These are phyloP conservation scores for Muscidifurax raptorellus DNA, from an alignment of 1,140 invertebrate genomes.

Conservation along the genomic window DNA sequence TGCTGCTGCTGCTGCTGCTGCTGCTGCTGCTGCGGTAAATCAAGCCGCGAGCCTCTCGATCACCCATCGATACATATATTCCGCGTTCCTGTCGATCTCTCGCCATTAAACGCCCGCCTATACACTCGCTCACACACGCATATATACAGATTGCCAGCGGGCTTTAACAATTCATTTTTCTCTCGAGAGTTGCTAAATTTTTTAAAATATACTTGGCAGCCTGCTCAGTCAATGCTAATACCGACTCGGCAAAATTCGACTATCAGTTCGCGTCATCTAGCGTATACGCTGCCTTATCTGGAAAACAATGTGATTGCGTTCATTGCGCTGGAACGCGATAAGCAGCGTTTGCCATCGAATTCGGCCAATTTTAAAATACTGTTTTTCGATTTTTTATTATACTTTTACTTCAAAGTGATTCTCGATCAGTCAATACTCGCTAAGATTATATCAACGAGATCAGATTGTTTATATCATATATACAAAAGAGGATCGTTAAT, in stretches of 20 bases:
- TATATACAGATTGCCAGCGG: too few species aligned
- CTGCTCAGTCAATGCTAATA: neutral
- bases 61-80: conserved; percentile 57
- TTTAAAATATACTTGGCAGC: neutral
- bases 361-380: too few species aligned
- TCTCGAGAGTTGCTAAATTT: neutral
- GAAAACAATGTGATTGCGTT: neutral
- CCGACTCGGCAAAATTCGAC: neutral
- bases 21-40: conserved; percentile 49
- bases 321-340: neutral
- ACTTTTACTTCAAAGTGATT: neutral
- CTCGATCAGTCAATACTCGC: neutral
- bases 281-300: neutral
- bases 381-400: too few species aligned
- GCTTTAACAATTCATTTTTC: neutral
- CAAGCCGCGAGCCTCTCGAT: conserved; percentile 56
- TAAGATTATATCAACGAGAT: neutral
- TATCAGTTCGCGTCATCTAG: neutral
- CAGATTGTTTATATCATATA: neutral
- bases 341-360: neutral
- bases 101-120: conserved; percentile 50
- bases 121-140: neutral
- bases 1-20: conserved; percentile 39
- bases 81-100: conserved; percentile 58
- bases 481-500: neutral